These are phyloP conservation scores for Glaucopsyche alexis DNA, from an alignment of 2,888 invertebrate species.

Conservation along the genomic window DNA sequence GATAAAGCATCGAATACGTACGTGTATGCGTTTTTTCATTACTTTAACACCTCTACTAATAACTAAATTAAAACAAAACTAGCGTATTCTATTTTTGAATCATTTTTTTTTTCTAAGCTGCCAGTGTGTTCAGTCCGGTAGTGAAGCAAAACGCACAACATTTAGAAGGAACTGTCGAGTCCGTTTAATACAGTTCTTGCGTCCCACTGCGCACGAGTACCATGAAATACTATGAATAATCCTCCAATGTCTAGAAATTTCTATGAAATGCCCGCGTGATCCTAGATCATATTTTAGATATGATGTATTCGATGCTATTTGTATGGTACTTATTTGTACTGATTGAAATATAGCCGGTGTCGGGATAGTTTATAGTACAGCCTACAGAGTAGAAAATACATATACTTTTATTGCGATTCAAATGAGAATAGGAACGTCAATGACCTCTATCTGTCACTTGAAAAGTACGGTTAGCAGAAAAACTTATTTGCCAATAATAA, in stretches of 20 bases:
- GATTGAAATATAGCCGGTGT: conserved; percentile 9
- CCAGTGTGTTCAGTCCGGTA: not conserved
- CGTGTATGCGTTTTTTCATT: too few relatives aligned
- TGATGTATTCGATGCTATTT: not conserved
- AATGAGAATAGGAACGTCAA: too few relatives aligned
- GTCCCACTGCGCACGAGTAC: conserved; percentile 24
- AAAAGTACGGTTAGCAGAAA: too few relatives aligned
- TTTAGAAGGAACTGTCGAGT: conserved; percentile 34
- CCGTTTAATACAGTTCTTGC: conserved; percentile 34
- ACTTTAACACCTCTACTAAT: too few relatives aligned
- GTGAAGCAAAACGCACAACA: conserved; percentile 20
- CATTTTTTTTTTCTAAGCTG: too few relatives aligned
- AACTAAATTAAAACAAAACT: too few relatives aligned
- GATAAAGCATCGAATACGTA: too few relatives aligned
- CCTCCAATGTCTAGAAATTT: not conserved
- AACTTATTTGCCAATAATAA: too few relatives aligned
- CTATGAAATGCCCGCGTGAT: conserved; percentile 13
- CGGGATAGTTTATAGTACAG: not conserved
- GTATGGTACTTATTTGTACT: not conserved
- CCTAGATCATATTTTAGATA: conserved; percentile 15
- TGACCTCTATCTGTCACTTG: too few relatives aligned
- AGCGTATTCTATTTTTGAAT: too few relatives aligned
- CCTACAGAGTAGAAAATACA: too few relatives aligned
- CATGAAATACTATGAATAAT: conserved; percentile 1
- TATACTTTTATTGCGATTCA: too few relatives aligned